Conservation (phyloP, 2,888 invertebrate genomes). For the Parasteatoda lunata region DNA sequence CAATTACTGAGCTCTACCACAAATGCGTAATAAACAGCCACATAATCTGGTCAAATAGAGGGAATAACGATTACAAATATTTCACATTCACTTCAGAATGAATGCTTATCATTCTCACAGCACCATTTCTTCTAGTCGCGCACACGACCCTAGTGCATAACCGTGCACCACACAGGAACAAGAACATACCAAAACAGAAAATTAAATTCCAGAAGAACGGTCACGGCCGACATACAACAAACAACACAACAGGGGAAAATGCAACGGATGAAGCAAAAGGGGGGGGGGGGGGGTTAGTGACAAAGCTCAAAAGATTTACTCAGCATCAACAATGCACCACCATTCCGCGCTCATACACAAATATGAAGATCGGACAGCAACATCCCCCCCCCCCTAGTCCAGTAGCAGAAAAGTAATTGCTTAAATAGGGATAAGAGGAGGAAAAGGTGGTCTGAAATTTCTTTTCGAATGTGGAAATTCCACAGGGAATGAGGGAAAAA, state of each 20-base stretch:
- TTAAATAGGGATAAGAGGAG: background rate
- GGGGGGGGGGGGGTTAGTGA: background rate
- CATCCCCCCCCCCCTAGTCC: slow-evolving; percentile 11
- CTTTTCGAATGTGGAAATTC: slow-evolving; percentile 13
- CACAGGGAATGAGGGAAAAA: background rate
- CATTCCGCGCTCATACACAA: background rate
- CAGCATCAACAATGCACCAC: slow-evolving; percentile 9
- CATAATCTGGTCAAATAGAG: too few relatives aligned
- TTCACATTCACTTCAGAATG: too few relatives aligned
- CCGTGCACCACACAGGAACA: background rate
- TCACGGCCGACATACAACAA: background rate
- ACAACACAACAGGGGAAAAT: background rate
- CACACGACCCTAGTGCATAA: background rate
- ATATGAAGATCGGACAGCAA: background rate
- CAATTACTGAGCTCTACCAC: too few relatives aligned
- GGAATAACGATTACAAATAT: too few relatives aligned
- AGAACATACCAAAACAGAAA: background rate
- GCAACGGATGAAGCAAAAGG: background rate
- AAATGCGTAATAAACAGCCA: too few relatives aligned
- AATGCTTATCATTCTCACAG: background rate
- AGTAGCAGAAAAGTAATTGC: slow-evolving; percentile 34
- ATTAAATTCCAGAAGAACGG: background rate
- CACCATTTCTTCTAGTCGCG: background rate
- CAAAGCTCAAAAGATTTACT: slow-evolving; percentile 7
- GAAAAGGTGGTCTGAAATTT: background rate